These are phyloP conservation scores for Prenolepis imparis DNA, from an alignment of 2,888 invertebrate genomes.

Conservation along the genomic window DNA sequence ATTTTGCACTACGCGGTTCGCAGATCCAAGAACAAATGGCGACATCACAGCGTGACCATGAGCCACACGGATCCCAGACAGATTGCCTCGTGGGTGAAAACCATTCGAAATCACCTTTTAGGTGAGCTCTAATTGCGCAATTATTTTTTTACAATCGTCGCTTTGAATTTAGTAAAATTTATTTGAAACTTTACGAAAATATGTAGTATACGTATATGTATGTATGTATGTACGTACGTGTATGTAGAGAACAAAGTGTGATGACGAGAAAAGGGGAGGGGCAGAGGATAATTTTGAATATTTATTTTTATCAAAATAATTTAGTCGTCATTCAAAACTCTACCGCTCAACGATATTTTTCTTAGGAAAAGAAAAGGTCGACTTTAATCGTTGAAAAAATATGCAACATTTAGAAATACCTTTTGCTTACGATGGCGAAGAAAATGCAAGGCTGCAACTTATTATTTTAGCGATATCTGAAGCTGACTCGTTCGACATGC, in stretches of 20 bases:
- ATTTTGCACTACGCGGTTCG: constrained; percentile 89
- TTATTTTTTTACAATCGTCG: background rate
- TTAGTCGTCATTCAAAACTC: background rate
- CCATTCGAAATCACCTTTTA: constrained; percentile 87
- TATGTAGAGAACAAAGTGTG: background rate
- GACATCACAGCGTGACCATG: constrained; percentile 88
- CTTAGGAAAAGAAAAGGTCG: background rate
- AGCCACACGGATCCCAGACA: constrained; percentile 89
- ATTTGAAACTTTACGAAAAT: background rate
- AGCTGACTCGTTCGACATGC: background rate
- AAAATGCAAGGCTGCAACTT: background rate
- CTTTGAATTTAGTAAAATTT: background rate
- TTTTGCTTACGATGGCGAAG: background rate
- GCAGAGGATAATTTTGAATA: background rate
- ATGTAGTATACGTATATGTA: background rate
- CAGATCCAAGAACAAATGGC: constrained; percentile 88
- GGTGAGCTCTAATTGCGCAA: constrained; percentile 82
- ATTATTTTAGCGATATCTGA: constrained; percentile 15
- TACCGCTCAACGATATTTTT: background rate
- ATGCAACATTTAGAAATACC: background rate
- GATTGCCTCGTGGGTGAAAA: constrained; percentile 89
- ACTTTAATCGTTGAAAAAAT: background rate
- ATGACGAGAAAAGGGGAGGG: background rate
- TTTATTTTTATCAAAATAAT: background rate
- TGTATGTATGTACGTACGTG: background rate